Conservation (phyloP, 2,797 vertebrate species). For the Diceros bicornis region DNA sequence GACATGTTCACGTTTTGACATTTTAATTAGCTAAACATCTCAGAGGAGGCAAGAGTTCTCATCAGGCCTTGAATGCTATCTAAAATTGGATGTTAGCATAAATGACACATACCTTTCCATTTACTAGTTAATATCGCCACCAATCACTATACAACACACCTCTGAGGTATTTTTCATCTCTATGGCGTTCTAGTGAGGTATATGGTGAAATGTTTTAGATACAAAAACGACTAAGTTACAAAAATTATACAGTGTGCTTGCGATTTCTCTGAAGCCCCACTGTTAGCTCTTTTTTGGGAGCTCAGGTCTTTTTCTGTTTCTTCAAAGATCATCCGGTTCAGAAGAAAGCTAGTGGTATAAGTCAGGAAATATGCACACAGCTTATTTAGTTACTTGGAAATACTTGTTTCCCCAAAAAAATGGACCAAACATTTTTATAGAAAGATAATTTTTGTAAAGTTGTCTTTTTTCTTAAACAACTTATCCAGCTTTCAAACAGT, state of each 20-base stretch:
- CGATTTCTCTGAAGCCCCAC: background rate
- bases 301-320: background rate
- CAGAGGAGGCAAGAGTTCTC: background rate
- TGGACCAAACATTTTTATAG: constrained; percentile 6
- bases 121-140: background rate
- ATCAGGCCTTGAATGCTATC: background rate
- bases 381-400: constrained; percentile 51
- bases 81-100: background rate
- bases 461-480: constrained; percentile 25
- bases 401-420: background rate
- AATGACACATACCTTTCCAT: background rate
- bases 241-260: background rate
- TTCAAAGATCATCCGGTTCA: background rate
- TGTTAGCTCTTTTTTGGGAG: background rate
- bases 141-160: background rate
- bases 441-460: constrained; percentile 52
- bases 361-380: background rate
- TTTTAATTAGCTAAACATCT: constrained; percentile 51
- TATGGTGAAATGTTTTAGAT: background rate
- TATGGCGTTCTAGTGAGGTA: background rate
- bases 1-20: background rate
- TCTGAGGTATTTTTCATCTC: background rate
- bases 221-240: background rate
- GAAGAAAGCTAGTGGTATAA: background rate
- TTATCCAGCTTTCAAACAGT: constrained; percentile 39